A percentile compares a stretch with the other conserved stretches of the same genome.
Evolutionary conservation across 2,113 vertebrate genomes (phyloP).

Genomic region (Bos indicus): DNA sequence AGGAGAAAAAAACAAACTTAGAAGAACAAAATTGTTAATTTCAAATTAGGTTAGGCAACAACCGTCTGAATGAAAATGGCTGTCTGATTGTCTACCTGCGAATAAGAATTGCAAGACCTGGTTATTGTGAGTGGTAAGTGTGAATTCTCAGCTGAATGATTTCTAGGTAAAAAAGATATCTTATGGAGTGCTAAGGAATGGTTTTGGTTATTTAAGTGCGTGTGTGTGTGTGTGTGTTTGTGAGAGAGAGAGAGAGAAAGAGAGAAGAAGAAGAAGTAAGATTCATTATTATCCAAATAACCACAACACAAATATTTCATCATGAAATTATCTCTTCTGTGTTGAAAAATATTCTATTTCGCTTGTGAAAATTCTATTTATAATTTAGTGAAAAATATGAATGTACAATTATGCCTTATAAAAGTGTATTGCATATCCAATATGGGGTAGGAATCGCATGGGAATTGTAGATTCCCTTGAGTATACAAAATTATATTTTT

Average conservation of each 20-base stretch:
- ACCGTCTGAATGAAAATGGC: neutral
- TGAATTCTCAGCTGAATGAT: neutral
- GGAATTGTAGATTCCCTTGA: neutral
- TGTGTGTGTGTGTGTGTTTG: neutral
- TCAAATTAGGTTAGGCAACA: neutral
- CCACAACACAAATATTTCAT: neutral
- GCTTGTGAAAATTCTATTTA: neutral
- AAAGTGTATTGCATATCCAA: neutral
- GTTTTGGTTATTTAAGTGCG: neutral
- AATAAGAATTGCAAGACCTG: neutral
- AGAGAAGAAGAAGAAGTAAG: neutral
- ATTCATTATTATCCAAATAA: neutral
- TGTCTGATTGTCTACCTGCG: neutral
- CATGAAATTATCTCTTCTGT: neutral
- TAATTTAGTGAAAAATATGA: neutral
- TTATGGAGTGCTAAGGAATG: neutral
- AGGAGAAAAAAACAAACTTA: neutral
- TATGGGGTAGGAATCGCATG: neutral
- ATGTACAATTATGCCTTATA: neutral
- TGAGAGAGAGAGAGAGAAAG: neutral
- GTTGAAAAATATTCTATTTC: neutral
- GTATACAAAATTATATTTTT: neutral
- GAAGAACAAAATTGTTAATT: neutral
- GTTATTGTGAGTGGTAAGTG: neutral
- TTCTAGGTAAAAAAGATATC: neutral